Evolutionary conservation across 2,888 invertebrate species (phyloP).

Genomic region (Rhogogaster chlorosoma): DNA sequence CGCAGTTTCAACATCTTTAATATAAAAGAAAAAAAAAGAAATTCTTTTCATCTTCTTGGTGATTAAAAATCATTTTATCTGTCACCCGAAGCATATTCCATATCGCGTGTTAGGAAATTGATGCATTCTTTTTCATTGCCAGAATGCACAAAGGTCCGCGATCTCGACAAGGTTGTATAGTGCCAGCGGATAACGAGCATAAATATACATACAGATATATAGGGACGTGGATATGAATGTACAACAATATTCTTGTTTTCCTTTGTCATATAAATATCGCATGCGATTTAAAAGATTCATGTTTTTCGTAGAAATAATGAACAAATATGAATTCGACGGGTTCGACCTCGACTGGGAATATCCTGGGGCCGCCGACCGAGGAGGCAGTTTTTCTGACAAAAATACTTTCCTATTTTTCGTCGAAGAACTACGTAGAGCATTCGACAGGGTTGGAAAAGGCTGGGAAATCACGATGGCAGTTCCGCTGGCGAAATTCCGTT

Average conservation of each 20-base stretch:
- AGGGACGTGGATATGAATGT: background rate
- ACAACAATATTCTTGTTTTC: background rate
- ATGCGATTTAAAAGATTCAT: background rate
- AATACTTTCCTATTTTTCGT: conserved; percentile 90
- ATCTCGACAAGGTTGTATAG: background rate
- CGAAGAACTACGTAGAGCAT: conserved; percentile 89
- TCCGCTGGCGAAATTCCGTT: conserved; percentile 91
- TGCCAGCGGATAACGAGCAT: background rate
- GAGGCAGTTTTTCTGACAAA: conserved; percentile 91
- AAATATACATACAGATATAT: background rate
- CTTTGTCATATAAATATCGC: background rate
- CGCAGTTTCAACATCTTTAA: background rate
- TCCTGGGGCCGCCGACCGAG: conserved; percentile 92
- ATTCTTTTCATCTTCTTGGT: background rate
- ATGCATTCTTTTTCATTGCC: background rate
- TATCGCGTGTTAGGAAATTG: background rate
- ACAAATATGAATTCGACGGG: conserved; percentile 90
- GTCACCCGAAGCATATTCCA: background rate
- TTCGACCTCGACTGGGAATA: conserved; percentile 96
- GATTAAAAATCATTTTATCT: background rate
- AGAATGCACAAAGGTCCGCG: background rate
- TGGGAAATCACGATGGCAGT: conserved; percentile 96
- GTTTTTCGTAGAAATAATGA: conserved; percentile 83
- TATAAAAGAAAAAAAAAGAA: background rate
- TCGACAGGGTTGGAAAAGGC: conserved; percentile 85